A percentile compares a stretch with the other conserved stretches of the same genome.
phyloP scores from a whole-genome alignment of 1,140 invertebrate species.

The Drosophila mojavensis region DNA sequence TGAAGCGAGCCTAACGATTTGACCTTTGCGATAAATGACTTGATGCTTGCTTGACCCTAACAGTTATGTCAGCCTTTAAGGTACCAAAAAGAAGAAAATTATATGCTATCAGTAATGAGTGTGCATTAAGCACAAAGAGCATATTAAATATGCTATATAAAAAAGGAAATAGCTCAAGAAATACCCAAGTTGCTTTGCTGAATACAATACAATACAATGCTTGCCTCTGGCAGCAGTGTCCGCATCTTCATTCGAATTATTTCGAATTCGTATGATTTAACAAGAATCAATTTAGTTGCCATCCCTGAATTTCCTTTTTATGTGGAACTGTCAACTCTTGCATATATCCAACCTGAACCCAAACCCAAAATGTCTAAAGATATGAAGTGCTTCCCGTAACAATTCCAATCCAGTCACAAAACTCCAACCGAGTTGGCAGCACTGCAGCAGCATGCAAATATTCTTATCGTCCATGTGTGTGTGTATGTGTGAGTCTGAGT shows the following conservation, averaged over 20 bases:
- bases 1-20: background rate
- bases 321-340: no score
- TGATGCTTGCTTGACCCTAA: background rate
- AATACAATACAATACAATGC: no score
- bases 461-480: conserved; percentile 9
- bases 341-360: background rate
- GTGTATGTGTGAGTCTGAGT: conserved; percentile 10
- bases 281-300: background rate
- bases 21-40: background rate
- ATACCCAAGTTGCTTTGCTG: no score
- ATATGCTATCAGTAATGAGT: no score
- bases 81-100: background rate
- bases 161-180: no score
- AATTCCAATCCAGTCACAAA: background rate
- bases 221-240: no score
- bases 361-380: background rate
- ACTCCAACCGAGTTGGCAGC: conserved; percentile 46
- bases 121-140: no score
- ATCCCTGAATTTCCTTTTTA: background rate
- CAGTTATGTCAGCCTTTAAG: background rate
- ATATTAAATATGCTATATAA: no score
- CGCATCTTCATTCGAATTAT: no score
- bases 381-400: background rate
- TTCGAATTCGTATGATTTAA: no score
- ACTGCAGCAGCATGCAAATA: conserved; percentile 51